Percentiles rank a stretch among this genome's conserved stretches.
phyloP scores from a whole-genome alignment of 2,113 vertebrate genomes.

The Dromiciops gliroides region DNA sequence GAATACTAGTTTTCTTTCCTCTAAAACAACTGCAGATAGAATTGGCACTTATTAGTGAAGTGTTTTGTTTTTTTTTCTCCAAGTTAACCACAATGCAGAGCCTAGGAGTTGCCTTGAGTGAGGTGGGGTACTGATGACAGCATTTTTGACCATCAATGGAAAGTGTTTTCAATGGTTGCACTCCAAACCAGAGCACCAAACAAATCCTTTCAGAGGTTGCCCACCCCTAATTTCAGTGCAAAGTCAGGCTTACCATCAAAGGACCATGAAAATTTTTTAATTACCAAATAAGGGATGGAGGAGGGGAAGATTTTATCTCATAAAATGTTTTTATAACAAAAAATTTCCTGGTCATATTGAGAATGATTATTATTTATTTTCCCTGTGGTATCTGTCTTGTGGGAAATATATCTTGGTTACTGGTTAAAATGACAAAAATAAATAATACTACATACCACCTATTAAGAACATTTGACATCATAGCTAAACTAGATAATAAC shows the following conservation, averaged over 20 bases:
- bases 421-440: slow-evolving; percentile 74
- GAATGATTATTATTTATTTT: slow-evolving; percentile 49
- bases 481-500: slow-evolving; percentile 70
- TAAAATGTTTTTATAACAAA: slow-evolving; percentile 77
- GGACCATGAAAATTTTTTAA: slow-evolving; percentile 79
- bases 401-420: slow-evolving; percentile 48
- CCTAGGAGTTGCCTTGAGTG: not conserved
- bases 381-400: slow-evolving; percentile 69
- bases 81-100: fast-evolving
- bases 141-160: slow-evolving; percentile 56
- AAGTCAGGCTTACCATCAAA: slow-evolving; percentile 77
- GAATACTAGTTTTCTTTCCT: not conserved
- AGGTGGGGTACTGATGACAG: not conserved
- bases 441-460: slow-evolving; percentile 62
- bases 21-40: not conserved
- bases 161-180: slow-evolving; percentile 69
- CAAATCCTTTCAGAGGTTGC: slow-evolving; percentile 18
- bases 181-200: slow-evolving; percentile 74
- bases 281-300: slow-evolving; percentile 77
- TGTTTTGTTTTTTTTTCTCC: not conserved
- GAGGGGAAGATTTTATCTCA: slow-evolving; percentile 70
- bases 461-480: slow-evolving; percentile 77
- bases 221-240: slow-evolving; percentile 70
- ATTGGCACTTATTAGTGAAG: not conserved
- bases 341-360: slow-evolving; percentile 79